Evolutionary conservation across 2,113 vertebrate genomes (phyloP).

Genomic region (Ptilorrhoa leucosticta): DNA sequence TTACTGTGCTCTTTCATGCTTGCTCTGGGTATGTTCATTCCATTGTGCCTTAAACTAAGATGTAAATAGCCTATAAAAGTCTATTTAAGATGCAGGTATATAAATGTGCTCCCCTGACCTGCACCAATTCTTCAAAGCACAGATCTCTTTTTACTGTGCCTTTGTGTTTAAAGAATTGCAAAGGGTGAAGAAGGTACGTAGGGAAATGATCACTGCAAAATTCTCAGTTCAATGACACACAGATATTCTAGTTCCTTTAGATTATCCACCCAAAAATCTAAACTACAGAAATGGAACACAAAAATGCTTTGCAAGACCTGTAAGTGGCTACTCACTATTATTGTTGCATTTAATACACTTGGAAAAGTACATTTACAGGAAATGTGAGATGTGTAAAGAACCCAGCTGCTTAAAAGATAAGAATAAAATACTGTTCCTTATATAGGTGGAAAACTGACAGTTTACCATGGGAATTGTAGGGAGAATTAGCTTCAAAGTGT

Average conservation of each 20-base stretch:
- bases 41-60: not conserved
- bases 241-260: not conserved
- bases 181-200: rapidly evolving
- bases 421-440: not conserved
- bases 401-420: not conserved
- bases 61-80: not conserved
- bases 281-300: not conserved
- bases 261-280: not conserved
- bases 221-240: not conserved
- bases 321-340: not conserved
- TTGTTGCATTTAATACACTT: not conserved
- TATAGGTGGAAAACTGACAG: not conserved
- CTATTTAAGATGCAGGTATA: not conserved
- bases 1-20: not conserved
- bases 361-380: not conserved
- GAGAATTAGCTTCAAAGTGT: not conserved
- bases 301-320: not conserved
- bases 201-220: not conserved
- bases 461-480: not conserved
- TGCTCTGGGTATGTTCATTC: not conserved
- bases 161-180: not conserved
- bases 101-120: rapidly evolving
- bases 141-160: not conserved
- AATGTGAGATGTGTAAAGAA: not conserved
- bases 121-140: rapidly evolving